phyloP scores from a whole-genome alignment of 2,113 vertebrate genomes.

The Grammomys dolichurus region DNA sequence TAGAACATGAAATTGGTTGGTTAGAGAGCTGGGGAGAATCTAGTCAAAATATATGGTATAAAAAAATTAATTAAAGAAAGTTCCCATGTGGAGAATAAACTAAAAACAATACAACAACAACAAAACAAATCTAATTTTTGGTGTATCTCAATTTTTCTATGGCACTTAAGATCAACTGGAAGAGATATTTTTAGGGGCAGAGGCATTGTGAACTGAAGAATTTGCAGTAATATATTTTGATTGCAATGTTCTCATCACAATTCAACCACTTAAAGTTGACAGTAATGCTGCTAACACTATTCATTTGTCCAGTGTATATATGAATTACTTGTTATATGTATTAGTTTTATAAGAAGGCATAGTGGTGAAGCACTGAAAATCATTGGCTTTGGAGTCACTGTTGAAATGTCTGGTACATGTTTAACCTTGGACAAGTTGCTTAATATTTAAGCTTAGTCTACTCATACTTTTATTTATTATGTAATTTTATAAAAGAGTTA shows the following conservation, averaged over 20 bases:
- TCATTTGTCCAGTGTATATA: background rate
- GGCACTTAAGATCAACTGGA: background rate
- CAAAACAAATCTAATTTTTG: background rate
- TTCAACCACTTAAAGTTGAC: background rate
- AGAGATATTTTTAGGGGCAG: background rate
- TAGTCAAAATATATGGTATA: background rate
- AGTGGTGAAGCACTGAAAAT: background rate
- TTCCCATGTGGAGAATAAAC: background rate
- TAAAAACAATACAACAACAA: background rate
- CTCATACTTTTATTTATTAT: background rate
- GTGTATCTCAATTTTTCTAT: background rate
- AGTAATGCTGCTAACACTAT: background rate
- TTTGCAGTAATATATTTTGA: background rate
- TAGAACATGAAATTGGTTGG: background rate
- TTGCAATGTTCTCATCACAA: background rate
- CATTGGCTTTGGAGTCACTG: background rate
- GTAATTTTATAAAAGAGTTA: background rate
- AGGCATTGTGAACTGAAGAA: background rate
- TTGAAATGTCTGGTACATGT: background rate
- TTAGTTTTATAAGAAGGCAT: conserved; percentile 1
- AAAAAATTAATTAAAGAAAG: background rate
- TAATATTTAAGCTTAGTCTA: conserved; percentile 44
- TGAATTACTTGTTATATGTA: background rate
- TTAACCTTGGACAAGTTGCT: background rate
- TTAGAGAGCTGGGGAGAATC: background rate